Evolutionary conservation across 2,797 vertebrate genomes (phyloP).

Genomic region (Harpagifer antarcticus): DNA sequence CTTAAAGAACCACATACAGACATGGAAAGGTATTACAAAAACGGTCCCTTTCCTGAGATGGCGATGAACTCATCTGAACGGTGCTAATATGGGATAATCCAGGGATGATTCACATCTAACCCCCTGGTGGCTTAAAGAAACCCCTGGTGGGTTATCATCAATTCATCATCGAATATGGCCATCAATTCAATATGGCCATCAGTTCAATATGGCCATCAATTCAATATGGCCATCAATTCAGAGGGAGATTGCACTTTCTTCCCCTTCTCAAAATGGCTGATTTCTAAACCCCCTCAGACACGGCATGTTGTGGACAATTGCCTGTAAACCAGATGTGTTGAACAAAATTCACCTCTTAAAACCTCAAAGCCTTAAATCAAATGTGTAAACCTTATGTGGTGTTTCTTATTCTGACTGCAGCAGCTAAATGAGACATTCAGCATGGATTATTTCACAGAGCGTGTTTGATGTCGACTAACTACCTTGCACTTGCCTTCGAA

Average conservation of each 20-base stretch:
- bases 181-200: conserved; percentile 22
- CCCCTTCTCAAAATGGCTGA: conserved; percentile 18
- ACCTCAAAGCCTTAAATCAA: conserved; percentile 2
- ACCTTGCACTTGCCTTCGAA: not conserved
- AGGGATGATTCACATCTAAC: conserved; percentile 33
- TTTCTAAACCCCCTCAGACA: not conserved
- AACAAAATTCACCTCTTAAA: conserved; percentile 22
- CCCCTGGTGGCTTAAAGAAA: conserved; percentile 27
- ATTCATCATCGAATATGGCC: conserved; percentile 31
- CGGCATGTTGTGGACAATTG: conserved; percentile 39
- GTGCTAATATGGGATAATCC: not conserved
- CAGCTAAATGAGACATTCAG: conserved; percentile 3
- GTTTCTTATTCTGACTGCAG: not conserved
- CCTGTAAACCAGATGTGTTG: conserved; percentile 23
- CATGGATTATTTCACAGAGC: conserved; percentile 11
- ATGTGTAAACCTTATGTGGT: conserved; percentile 1
- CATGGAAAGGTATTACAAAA: not conserved
- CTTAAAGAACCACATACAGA: conserved; percentile 2
- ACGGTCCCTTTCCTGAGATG: no score
- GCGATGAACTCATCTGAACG: no score
- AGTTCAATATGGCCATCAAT: not conserved
- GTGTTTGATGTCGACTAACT: conserved; percentile 25
- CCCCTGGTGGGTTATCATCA: conserved; percentile 26
- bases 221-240: conserved; percentile 33
- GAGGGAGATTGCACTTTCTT: conserved; percentile 26